A percentile compares a stretch with the other conserved stretches of the same genome.
Evolutionary conservation across 2,888 invertebrate genomes (phyloP).

Genomic region (Bursaphelenchus okinawaensis): DNA sequence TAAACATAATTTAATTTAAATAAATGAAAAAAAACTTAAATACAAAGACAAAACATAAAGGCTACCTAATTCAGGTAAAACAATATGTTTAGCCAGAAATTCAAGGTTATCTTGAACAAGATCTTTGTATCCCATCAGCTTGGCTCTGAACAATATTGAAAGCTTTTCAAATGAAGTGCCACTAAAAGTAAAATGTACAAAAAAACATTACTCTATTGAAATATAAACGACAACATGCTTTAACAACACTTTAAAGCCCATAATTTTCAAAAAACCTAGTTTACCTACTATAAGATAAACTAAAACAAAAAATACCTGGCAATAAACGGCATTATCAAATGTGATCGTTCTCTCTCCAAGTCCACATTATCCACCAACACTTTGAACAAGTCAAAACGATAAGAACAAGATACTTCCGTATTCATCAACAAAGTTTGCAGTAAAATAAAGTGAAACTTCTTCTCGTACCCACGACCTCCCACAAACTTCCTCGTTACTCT

Average conservation of each 20-base stretch:
- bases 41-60: neutral
- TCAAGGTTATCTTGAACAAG: slow-evolving; percentile 25
- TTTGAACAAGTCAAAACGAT: slow-evolving; percentile 30
- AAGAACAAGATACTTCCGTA: neutral
- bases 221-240: no score
- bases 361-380: slow-evolving; percentile 39
- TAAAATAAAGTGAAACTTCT: neutral
- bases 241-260: no score
- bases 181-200: slow-evolving; percentile 20
- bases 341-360: slow-evolving; percentile 31
- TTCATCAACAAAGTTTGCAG: neutral
- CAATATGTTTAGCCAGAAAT: slow-evolving; percentile 21
- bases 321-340: slow-evolving; percentile 37
- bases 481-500: no score
- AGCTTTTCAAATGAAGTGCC: slow-evolving; percentile 22
- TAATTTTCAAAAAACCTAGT: no score
- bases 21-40: neutral
- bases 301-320: slow-evolving; percentile 16
- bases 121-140: slow-evolving; percentile 33
- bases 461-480: no score
- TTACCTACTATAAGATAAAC: no score
- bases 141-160: slow-evolving; percentile 27
- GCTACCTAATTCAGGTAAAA: slow-evolving; percentile 34
- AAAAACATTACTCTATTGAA: neutral
- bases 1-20: neutral